Evolutionary conservation across 2,797 vertebrate species (phyloP), one percentile per base, ranked within the genome.

Genomic region (Gymnothorax javanicus): DNA sequence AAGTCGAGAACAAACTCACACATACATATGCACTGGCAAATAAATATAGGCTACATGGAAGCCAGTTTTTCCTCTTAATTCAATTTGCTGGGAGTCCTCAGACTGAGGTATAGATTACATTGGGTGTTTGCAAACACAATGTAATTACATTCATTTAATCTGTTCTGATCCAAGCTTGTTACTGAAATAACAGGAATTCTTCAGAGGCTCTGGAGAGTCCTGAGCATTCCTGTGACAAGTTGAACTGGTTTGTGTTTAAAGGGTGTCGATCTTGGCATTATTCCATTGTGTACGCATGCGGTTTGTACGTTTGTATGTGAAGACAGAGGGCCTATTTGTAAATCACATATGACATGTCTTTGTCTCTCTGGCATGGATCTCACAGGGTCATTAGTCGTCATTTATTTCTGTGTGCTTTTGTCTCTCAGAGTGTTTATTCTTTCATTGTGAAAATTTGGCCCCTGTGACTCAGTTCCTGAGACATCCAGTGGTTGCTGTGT

Each of bases 201-300:
- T 58, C 27, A 9, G 11, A n/a, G n/a, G 20, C 17, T 67, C 59
- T 43, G 59, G 60, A 43, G 20, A 23, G 27, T 50, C 82, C 8
- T 20, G 1, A 12, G 82, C 59, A 64, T 84, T 52, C 60, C 59
- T 52, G 25, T 12, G 15, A 43, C 33, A 13, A 52, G 83, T 57
- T 86, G 43, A 86, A 27, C 15, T 33, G 69, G 56, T 84, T 86
- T 86, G 12, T 59, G 25, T 60, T 52, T 13, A 33, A 86, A 60
- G n/a, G 25, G 69, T 17, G 71, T 85, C 52, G n/a, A 85, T 85
- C 23, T 33, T 20, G 77, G 77, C 50, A 6, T n/a, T 56, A 52
- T 56, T 43, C 64, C 57, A 52, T 56, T 25, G 7, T 23, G 54
- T 7, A 17, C 50, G 71, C 62, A 17, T 84, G 83, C n/a, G 67